Conservation (phyloP, 92 coral and sea anemone genomes). For the Nematostella vectensis region DNA sequence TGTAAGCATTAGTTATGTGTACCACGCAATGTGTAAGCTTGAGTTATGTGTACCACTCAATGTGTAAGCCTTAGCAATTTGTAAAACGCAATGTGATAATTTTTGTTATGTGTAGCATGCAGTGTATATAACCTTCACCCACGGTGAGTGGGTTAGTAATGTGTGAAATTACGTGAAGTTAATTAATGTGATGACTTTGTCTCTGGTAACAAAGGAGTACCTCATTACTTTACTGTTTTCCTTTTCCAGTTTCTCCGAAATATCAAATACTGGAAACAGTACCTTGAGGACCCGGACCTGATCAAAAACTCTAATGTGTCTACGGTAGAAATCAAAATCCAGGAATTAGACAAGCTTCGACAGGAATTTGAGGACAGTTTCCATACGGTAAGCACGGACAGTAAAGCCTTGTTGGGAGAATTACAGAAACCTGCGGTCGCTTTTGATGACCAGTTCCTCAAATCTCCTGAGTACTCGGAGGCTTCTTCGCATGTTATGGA, state of each 20-base stretch:
- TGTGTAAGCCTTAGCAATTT: no score
- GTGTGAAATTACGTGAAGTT: no score
- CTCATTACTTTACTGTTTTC: not conserved
- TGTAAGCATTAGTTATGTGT: no score
- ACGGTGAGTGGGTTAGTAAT: no score
- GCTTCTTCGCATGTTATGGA: conserved; percentile 99
- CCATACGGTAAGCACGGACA: conserved; percentile 85
- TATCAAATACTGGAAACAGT: conserved; percentile 78
- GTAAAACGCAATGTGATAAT: no score
- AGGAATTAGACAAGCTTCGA: conserved; percentile 54
- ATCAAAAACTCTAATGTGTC: conserved; percentile 49
- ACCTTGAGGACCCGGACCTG: conserved; percentile 52
- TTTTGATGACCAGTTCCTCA: conserved; percentile 68
- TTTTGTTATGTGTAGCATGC: no score
- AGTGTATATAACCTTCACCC: no score
- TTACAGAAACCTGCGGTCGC: conserved; percentile 80
- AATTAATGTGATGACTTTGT: no score
- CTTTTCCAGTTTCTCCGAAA: conserved; percentile 73
- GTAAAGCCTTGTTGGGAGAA: conserved; percentile 88
- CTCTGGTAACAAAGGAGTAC: no score
- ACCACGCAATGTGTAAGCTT: no score
- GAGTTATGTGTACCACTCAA: no score
- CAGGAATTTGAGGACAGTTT: conserved; percentile 89
- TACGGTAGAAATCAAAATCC: conserved; percentile 55
- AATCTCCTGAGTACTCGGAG: conserved; percentile 92